Evolutionary conservation across 1,140 invertebrate genomes (phyloP).

Genomic region (Arctopsyche grandis): DNA sequence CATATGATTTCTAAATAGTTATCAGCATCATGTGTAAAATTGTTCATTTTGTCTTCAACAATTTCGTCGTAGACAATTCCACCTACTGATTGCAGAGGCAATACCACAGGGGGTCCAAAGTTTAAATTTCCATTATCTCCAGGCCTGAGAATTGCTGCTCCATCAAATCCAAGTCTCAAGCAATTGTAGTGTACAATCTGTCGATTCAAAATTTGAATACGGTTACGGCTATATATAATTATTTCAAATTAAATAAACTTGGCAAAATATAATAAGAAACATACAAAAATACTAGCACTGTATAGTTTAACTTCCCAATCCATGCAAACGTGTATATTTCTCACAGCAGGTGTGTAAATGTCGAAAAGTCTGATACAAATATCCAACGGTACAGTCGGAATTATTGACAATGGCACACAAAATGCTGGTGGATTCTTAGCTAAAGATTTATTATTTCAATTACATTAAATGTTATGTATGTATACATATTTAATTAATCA

Average conservation of each 20-base stretch:
- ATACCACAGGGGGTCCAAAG: background rate
- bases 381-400: constrained; percentile 66
- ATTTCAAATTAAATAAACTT: background rate
- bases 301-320: constrained; percentile 75
- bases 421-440: constrained; percentile 78
- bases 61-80: constrained; percentile 60
- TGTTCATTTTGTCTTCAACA: constrained; percentile 53
- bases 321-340: constrained; percentile 75
- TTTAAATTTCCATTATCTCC: constrained; percentile 34
- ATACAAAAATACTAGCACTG: constrained; percentile 70
- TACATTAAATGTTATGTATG: background rate
- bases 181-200: constrained; percentile 75
- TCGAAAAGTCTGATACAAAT: constrained; percentile 78
- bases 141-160: constrained; percentile 69
- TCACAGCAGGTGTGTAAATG: constrained; percentile 66
- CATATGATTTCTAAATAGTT: background rate
- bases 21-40: background rate
- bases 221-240: background rate
- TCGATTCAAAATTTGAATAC: constrained; percentile 45
- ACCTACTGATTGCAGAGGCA: constrained; percentile 35
- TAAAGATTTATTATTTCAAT: constrained; percentile 60
- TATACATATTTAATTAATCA: background rate
- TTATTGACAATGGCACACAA: constrained; percentile 73
- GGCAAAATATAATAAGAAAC: constrained; percentile 10
- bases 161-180: constrained; percentile 70